A percentile compares a stretch with the other conserved stretches of the same genome.
phyloP scores from a whole-genome alignment of 2,797 vertebrate species.

The Manis pentadactyla region DNA sequence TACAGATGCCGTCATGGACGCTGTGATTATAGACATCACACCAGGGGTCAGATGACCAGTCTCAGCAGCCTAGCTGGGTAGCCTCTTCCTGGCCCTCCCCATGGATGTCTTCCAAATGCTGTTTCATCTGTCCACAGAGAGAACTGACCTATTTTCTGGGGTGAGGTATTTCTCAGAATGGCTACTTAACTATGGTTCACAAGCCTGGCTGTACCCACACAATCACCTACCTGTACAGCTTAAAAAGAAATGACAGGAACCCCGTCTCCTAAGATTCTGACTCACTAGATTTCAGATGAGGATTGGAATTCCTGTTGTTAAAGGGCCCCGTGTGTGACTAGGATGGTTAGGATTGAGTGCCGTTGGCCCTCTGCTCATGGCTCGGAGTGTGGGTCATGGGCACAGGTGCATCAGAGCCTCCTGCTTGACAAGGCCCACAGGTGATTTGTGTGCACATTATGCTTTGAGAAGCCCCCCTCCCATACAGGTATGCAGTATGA shows the following conservation, averaged over 20 bases:
- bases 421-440: background rate
- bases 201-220: background rate
- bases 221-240: background rate
- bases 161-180: background rate
- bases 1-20: background rate
- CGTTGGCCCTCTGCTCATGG: background rate
- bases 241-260: background rate
- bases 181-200: background rate
- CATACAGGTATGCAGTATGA: background rate
- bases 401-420: background rate
- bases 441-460: background rate
- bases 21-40: background rate
- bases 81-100: background rate
- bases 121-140: background rate
- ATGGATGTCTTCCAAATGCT: background rate
- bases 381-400: accelerated
- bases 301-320: background rate
- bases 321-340: background rate
- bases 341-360: background rate
- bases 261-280: background rate
- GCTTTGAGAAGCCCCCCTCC: background rate
- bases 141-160: background rate
- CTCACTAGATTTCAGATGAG: background rate
- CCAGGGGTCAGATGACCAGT: background rate
- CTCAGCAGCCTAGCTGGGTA: background rate